Percentiles rank a stretch among this genome's conserved stretches.
Conservation (phyloP, 2,797 vertebrate species). For the Allobates femoralis region DNA sequence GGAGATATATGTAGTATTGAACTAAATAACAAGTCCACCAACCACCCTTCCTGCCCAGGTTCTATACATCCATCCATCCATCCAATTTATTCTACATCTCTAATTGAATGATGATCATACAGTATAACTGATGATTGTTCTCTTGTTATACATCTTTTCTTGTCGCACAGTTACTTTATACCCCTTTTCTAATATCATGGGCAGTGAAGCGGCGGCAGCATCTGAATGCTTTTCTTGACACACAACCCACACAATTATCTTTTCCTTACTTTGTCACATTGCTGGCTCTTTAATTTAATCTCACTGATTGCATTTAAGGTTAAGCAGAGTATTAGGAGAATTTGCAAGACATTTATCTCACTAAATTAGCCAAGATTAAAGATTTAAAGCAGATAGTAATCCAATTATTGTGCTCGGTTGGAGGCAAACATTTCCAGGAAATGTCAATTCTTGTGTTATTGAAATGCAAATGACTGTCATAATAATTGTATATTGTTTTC, state of each 20-base stretch:
- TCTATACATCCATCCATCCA: not conserved
- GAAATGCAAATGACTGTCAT: conserved; percentile 26
- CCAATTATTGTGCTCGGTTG: conserved; percentile 53
- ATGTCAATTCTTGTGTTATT: conserved; percentile 2
- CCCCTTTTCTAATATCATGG: not conserved
- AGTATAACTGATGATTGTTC: not conserved
- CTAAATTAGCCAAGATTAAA: conserved; percentile 57
- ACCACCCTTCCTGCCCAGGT: no score
- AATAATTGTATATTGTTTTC: conserved; percentile 32
- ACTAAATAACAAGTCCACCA: no score
- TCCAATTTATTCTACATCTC: not conserved
- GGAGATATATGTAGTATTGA: no score
- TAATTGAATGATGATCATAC: not conserved
- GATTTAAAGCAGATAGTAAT: conserved; percentile 59
- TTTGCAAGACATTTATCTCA: conserved; percentile 61
- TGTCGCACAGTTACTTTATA: not conserved
- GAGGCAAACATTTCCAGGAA: conserved; percentile 26
- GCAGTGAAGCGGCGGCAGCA: not conserved
- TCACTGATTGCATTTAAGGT: conserved; percentile 55
- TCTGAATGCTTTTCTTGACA: not conserved
- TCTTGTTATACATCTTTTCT: not conserved
- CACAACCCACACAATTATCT: not conserved
- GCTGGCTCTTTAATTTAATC: conserved; percentile 46
- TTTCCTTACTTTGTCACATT: not conserved
- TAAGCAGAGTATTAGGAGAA: conserved; percentile 53